A percentile compares a stretch with the other conserved stretches of the same genome.
Evolutionary conservation across 92 coral and sea anemone genomes (phyloP).

Genomic region (Siderastrea siderea): DNA sequence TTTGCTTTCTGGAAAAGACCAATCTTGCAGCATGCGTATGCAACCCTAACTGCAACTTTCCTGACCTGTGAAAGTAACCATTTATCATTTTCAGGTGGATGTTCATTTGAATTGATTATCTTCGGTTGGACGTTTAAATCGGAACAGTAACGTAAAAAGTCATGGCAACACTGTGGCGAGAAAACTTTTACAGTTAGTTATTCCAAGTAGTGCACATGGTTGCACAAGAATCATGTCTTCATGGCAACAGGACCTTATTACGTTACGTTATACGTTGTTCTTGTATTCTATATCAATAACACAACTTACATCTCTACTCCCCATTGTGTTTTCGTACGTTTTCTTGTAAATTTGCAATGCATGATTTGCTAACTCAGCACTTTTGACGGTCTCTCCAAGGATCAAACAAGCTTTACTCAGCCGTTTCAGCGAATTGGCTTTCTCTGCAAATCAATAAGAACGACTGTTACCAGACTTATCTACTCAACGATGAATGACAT

Average conservation of each 20-base stretch:
- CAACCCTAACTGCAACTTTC: conserved; percentile 6
- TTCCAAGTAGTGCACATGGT: too few relatives aligned
- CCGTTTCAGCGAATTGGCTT: conserved; percentile 32
- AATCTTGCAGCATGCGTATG: conserved; percentile 21
- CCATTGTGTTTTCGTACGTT: conserved; percentile 11
- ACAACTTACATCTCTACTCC: conserved; percentile 28
- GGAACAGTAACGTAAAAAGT: too few relatives aligned
- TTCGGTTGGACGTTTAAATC: too few relatives aligned
- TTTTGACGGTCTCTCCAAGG: conserved; percentile 32
- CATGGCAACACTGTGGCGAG: too few relatives aligned
- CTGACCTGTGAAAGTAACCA: conserved; percentile 22
- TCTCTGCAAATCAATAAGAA: neutral
- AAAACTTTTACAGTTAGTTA: too few relatives aligned
- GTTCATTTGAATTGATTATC: too few relatives aligned
- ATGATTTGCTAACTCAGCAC: conserved; percentile 27
- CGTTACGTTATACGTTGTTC: neutral
- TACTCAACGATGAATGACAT: neutral
- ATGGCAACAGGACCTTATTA: too few relatives aligned
- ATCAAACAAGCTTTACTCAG: conserved; percentile 35
- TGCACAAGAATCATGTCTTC: too few relatives aligned
- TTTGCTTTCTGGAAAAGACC: conserved; percentile 7
- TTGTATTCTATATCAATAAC: neutral
- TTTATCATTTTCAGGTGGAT: too few relatives aligned
- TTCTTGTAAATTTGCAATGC: conserved; percentile 22
- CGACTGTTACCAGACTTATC: neutral